Conservation (phyloP, 2,113 vertebrate species). For the Sander lucioperca region DNA sequence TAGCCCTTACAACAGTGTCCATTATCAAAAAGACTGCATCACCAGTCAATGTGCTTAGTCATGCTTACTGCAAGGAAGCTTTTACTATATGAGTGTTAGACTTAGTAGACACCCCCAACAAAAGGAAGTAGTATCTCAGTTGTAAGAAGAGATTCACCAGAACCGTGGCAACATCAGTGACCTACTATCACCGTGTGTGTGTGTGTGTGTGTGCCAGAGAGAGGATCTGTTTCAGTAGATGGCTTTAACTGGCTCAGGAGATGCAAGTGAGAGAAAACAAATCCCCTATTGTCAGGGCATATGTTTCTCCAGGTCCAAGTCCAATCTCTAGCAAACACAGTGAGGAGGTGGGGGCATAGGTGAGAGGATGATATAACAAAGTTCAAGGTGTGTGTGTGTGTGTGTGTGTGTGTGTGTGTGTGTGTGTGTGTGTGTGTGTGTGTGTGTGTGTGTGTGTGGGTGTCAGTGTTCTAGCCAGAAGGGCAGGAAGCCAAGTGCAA, state of each 20-base stretch:
- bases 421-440: conserved; percentile 19
- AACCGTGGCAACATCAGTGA: conserved; percentile 24
- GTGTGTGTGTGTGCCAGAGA: conserved; percentile 43
- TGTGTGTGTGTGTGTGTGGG: conserved; percentile 12
- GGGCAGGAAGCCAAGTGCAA: conserved; percentile 69
- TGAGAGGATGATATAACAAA: conserved; percentile 65
- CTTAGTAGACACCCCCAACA: conserved; percentile 12
- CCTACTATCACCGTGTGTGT: conserved; percentile 17
- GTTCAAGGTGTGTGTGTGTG: conserved; percentile 28
- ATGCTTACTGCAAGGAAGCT: conserved; percentile 10
- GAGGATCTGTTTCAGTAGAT: conserved; percentile 52
- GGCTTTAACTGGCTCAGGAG: conserved; percentile 63
- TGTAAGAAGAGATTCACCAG: conserved; percentile 34
- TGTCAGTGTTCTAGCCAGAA: conserved; percentile 48
- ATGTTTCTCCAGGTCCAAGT: conserved; percentile 64
- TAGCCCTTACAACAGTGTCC: background rate
- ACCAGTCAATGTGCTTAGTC: conserved; percentile 44
- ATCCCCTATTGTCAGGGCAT: conserved; percentile 74
- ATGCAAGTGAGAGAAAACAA: conserved; percentile 65
- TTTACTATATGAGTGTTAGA: conserved; percentile 16
- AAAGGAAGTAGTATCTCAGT: conserved; percentile 28
- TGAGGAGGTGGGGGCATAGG: conserved; percentile 50
- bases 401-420: conserved; percentile 2
- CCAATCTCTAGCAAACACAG: conserved; percentile 62
- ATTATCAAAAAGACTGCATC: conserved; percentile 24